Percentiles rank a stretch among this genome's conserved stretches.
phyloP scores from a whole-genome alignment of 2,797 vertebrate genomes.

The Enteromius trimaculatus region DNA sequence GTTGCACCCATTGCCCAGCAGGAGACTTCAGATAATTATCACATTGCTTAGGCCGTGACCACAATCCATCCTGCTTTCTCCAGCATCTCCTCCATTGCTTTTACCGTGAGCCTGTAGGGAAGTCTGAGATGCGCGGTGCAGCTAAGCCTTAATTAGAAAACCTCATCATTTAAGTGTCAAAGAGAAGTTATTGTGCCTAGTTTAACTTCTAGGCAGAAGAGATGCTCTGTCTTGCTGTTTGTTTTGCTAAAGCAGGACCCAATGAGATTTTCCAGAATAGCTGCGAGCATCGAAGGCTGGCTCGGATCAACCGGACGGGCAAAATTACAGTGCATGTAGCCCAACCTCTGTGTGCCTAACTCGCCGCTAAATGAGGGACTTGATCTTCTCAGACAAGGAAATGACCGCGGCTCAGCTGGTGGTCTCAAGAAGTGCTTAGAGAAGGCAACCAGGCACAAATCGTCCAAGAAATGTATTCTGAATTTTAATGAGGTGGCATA shows the following conservation, averaged over 20 bases:
- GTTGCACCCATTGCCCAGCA: not conserved
- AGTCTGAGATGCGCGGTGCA: not conserved
- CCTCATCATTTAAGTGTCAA: slow-evolving; percentile 34
- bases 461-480: slow-evolving; percentile 33
- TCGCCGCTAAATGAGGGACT: slow-evolving; percentile 49
- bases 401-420: slow-evolving; percentile 36
- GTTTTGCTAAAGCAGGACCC: not conserved
- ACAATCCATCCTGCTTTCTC: slow-evolving; percentile 6
- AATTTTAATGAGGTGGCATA: slow-evolving; percentile 42
- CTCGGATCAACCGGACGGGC: slow-evolving; percentile 12
- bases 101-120: slow-evolving; percentile 10
- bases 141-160: slow-evolving; percentile 35
- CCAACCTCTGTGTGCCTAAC: slow-evolving; percentile 25
- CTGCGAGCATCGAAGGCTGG: not conserved
- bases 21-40: slow-evolving; percentile 33
- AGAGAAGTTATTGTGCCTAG: slow-evolving; percentile 15
- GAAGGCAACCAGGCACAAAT: slow-evolving; percentile 48
- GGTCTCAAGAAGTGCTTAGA: slow-evolving; percentile 28
- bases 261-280: slow-evolving; percentile 19
- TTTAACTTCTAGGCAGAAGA: slow-evolving; percentile 12
- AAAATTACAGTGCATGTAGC: slow-evolving; percentile 39
- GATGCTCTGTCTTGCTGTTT: slow-evolving; percentile 24
- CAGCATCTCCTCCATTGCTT: slow-evolving; percentile 3
- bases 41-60: slow-evolving; percentile 10
- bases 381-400: slow-evolving; percentile 52